Evolutionary conservation across 1,140 invertebrate genomes (phyloP), one percentile per base, ranked within the genome.

Genomic region (Drosophila kohkoa): DNA sequence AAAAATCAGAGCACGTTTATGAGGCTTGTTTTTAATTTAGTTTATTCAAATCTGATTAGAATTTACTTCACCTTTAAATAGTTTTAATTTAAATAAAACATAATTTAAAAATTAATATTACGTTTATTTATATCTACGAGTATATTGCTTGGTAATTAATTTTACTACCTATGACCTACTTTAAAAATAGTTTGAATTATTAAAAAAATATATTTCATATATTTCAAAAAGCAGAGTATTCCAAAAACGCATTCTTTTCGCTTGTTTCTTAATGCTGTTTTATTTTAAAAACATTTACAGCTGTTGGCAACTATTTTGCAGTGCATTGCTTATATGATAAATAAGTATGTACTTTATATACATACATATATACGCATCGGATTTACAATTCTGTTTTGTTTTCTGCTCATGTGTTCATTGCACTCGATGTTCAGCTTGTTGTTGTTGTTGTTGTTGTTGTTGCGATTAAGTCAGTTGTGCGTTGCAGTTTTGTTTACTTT

Each of bases 401-500:
- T 67, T 48, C 77, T 51, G 60, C 55, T 89, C 74, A 89, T 88
- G 75, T 88, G 81, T 88, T 88, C 83, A 88, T 81, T 88, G 85
- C 85, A 85, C 85, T 51, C 85, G 35, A 52, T 46, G 20, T 63
- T 59, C 62, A 64, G 63, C 51, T 66, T 52, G 70, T 65, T 76
- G 60, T 52, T 70, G 69, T 54, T 67, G 79, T 49, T 45, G 46
- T 38, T 67, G 51, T 73, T 59, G 48, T 45, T 68, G 58, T 74
- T 62, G 62, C 75, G 70, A 65, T 72, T 81, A 72, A 83, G 77
- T 82, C 77, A 75, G 73, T 77, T 87, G 71, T 87, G 76, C 79
- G 55, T 51, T 82, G 83, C 83, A 87, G 54, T 87, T 87, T 87
- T 88, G 85, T 89, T 88, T 88, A 89, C 83, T 83, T 87, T 83